Conservation (phyloP, 1,140 invertebrate genomes). For the Diabrotica undecimpunctata region DNA sequence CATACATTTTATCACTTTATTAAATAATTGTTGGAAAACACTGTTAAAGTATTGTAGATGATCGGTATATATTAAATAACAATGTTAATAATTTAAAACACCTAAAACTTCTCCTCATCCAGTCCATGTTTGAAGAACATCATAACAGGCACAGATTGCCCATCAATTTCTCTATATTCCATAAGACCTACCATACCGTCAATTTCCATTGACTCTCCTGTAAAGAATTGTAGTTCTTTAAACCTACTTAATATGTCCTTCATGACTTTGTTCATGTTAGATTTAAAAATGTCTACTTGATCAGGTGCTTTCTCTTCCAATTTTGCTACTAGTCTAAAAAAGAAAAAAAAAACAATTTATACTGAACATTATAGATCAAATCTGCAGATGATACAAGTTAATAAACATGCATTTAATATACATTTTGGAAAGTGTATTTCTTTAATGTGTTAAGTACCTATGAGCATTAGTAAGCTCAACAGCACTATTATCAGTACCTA, state of each 20-base stretch:
- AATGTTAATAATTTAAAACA: slow-evolving; percentile 24
- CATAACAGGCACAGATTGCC: slow-evolving; percentile 75
- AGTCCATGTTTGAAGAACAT: slow-evolving; percentile 97
- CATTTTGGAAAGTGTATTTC: no score
- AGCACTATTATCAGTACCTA: no score
- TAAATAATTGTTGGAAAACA: no score
- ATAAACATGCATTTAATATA: no score
- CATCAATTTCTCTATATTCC: slow-evolving; percentile 89
- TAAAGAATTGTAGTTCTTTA: slow-evolving; percentile 93
- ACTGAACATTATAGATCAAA: no score
- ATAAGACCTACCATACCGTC: slow-evolving; percentile 91
- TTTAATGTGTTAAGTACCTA: no score
- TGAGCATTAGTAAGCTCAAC: no score
- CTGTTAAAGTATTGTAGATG: no score
- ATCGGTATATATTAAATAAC: slow-evolving; percentile 20
- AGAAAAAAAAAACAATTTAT: slow-evolving; percentile 28
- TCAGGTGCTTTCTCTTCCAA: slow-evolving; percentile 75
- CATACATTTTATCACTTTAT: no score
- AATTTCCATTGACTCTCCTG: slow-evolving; percentile 90
- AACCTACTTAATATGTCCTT: slow-evolving; percentile 89
- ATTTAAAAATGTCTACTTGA: slow-evolving; percentile 85
- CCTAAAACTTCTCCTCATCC: slow-evolving; percentile 89
- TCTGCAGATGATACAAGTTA: no score
- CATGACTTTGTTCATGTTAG: slow-evolving; percentile 92
- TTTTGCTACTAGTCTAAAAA: slow-evolving; percentile 72